Evolutionary conservation across 2,113 vertebrate species (phyloP).

Genomic region (Ictalurus furcatus): DNA sequence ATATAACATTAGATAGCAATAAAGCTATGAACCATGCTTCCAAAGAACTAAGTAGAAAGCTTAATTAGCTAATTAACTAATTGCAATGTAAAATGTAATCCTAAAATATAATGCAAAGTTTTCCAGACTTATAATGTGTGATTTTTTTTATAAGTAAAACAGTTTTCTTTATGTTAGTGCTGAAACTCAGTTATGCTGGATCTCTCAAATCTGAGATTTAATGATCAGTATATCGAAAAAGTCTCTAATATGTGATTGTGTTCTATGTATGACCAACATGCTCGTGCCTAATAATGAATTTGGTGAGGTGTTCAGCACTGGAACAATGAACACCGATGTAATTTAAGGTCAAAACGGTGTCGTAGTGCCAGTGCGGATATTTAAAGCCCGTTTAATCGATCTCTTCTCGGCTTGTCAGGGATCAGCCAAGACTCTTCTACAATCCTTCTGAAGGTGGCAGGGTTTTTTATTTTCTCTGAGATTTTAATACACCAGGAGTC

Average conservation of each 20-base stretch:
- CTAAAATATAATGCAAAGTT: background rate
- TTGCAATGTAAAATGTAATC: no score
- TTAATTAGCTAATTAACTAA: no score
- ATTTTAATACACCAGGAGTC: constrained; percentile 44
- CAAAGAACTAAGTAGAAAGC: no score
- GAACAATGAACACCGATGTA: background rate
- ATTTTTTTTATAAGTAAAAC: no score
- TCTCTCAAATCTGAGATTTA: background rate
- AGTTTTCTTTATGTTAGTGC: no score
- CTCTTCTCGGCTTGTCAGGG: background rate
- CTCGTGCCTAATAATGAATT: background rate
- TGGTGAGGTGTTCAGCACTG: background rate
- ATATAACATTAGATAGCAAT: no score
- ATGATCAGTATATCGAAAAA: background rate
- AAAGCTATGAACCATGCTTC: no score
- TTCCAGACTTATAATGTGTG: background rate
- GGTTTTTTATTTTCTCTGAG: constrained; percentile 23
- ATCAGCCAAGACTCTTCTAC: background rate
- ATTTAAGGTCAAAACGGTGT: background rate
- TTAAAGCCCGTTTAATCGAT: background rate
- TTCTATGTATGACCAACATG: background rate
- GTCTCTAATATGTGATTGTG: background rate
- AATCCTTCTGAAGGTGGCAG: constrained; percentile 36
- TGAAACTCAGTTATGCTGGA: no score
- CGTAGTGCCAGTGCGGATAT: background rate